Conservation (phyloP, 2,888 invertebrate genomes). For the Anoncus sp. region DNA sequence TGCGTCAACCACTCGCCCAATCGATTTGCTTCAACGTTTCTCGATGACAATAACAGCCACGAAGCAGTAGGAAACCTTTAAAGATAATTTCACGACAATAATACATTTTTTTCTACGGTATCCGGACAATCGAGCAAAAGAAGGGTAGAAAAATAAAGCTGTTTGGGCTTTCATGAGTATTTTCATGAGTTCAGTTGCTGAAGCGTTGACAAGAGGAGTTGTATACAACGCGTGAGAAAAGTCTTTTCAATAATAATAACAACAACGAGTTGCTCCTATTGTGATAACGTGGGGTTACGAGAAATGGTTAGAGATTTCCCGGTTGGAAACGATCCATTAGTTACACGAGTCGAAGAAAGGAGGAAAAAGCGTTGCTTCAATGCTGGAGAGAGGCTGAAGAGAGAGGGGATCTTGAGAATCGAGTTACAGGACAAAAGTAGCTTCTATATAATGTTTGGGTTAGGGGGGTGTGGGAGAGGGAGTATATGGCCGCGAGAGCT, state of each 20-base stretch:
- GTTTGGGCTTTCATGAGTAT: too few relatives aligned
- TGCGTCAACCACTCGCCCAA: too few relatives aligned
- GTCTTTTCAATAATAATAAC: constrained; percentile 16
- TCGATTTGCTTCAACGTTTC: too few relatives aligned
- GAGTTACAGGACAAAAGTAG: constrained; percentile 18
- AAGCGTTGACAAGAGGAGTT: too few relatives aligned
- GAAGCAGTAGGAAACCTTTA: too few relatives aligned
- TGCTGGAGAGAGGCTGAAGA: neutral
- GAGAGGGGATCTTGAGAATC: neutral
- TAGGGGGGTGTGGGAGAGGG: neutral
- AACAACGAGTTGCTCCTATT: neutral
- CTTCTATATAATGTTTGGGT: constrained; percentile 23
- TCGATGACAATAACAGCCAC: too few relatives aligned
- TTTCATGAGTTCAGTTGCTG: too few relatives aligned
- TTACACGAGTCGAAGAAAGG: constrained; percentile 17
- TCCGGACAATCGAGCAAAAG: too few relatives aligned
- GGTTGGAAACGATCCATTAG: constrained; percentile 40
- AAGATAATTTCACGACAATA: too few relatives aligned
- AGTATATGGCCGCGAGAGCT: constrained; percentile 1
- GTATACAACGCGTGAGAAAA: neutral
- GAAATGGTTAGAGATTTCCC: neutral
- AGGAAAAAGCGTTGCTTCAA: constrained; percentile 21
- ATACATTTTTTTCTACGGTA: too few relatives aligned
- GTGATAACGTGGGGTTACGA: too few relatives aligned
- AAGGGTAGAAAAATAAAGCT: too few relatives aligned